A percentile compares a stretch with the other conserved stretches of the same genome.
These are phyloP conservation scores for Sericinus montela DNA, from an alignment of 2,888 invertebrate genomes.

Conservation along the genomic window DNA sequence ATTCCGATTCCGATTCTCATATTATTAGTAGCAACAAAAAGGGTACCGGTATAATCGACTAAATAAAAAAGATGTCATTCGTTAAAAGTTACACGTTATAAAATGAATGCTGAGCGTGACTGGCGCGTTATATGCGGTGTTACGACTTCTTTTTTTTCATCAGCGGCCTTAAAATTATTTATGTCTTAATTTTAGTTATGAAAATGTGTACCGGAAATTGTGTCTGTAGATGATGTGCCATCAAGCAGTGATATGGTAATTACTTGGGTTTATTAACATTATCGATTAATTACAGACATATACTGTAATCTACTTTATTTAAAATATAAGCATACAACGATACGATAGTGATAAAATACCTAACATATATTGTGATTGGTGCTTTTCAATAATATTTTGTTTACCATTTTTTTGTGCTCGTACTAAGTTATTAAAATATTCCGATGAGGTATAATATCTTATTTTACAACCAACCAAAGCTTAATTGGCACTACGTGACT, in stretches of 20 bases:
- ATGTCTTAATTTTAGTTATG: conserved; percentile 71
- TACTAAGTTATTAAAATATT: no score
- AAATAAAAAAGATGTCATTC: conserved; percentile 45
- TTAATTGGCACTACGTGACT: no score
- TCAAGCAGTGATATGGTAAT: conserved; percentile 42
- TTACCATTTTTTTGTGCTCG: no score
- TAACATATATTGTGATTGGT: no score
- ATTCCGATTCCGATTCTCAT: conserved; percentile 23
- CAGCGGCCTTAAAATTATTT: conserved; percentile 52
- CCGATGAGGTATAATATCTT: no score
- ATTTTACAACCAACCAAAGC: no score
- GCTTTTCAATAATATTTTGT: no score
- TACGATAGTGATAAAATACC: no score
- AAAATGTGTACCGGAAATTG: conserved; percentile 53
- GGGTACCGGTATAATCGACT: conserved; percentile 35
- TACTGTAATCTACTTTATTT: conserved; percentile 6
- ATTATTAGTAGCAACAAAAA: conserved; percentile 33
- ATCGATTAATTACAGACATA: conserved; percentile 32
- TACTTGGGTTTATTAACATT: conserved; percentile 28
- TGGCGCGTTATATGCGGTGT: conserved; percentile 55
- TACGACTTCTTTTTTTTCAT: conserved; percentile 55
- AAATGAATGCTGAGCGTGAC: conserved; percentile 59
- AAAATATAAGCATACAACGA: no score
- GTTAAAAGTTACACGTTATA: conserved; percentile 37
- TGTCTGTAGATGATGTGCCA: conserved; percentile 45